These are phyloP conservation scores for Arion vulgaris DNA, from an alignment of 1,140 invertebrate genomes.

Conservation along the genomic window DNA sequence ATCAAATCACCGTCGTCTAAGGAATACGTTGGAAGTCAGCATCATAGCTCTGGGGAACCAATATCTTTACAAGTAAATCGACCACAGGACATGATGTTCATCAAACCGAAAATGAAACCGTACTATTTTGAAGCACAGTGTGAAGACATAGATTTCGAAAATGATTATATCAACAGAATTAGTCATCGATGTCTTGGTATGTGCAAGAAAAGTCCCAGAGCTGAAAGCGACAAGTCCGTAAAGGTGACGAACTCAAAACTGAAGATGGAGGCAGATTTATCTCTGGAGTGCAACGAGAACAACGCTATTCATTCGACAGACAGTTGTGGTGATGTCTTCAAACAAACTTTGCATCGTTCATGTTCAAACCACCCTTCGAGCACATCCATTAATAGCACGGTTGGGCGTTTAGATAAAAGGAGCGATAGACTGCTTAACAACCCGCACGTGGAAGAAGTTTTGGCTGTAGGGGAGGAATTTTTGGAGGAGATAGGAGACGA, in stretches of 20 bases:
- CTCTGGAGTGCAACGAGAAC: neutral
- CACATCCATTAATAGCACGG: neutral
- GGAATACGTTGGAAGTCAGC: neutral
- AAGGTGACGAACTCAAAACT: neutral
- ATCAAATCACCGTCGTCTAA: neutral
- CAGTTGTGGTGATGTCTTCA: neutral
- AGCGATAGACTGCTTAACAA: neutral
- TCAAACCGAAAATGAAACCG: neutral
- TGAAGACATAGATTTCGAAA: neutral
- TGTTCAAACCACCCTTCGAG: neutral
- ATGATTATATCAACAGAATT: neutral
- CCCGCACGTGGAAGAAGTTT: neutral
- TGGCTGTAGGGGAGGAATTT: neutral
- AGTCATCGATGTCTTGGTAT: neutral
- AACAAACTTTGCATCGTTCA: neutral
- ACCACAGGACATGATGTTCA: neutral
- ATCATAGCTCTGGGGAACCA: neutral
- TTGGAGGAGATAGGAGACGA: neutral
- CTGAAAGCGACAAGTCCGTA: neutral
- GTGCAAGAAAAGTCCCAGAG: neutral
- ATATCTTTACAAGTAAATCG: neutral
- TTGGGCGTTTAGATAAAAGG: neutral
- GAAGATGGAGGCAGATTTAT: neutral
- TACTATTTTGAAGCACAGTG: neutral
- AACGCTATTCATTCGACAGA: neutral